phyloP scores from a whole-genome alignment of 2,113 vertebrate species.

The Stomatorhinus ivindoensis region DNA sequence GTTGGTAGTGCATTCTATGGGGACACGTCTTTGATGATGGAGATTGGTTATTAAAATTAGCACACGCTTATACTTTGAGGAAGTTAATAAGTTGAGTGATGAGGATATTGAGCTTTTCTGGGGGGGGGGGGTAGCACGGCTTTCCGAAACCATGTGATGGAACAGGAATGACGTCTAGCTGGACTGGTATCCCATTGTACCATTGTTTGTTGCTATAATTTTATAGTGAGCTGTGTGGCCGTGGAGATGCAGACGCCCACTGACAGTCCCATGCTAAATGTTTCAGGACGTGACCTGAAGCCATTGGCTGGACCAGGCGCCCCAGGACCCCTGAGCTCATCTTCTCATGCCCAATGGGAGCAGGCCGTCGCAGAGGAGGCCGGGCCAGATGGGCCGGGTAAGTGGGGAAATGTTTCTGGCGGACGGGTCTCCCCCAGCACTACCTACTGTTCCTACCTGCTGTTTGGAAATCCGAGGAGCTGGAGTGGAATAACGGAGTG shows the following conservation, averaged over 20 bases:
- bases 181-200: background rate
- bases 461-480: background rate
- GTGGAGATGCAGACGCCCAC: background rate
- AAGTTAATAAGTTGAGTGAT: slow-evolving; percentile 6
- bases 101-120: background rate
- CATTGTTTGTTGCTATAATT: background rate
- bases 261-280: background rate
- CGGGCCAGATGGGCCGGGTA: background rate
- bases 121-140: background rate
- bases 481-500: background rate
- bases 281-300: background rate
- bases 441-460: background rate
- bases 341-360: background rate
- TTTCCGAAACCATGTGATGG: background rate
- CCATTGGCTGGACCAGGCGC: background rate
- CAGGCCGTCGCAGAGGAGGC: background rate
- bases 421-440: background rate
- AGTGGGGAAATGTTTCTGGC: background rate
- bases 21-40: slow-evolving; percentile 36
- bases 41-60: slow-evolving; percentile 42
- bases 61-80: background rate
- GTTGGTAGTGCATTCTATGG: background rate
- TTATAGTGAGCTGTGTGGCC: background rate
- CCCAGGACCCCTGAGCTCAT: background rate
- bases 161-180: background rate